Evolutionary conservation across 2,113 vertebrate species (phyloP), one percentile per base, ranked within the genome.

Genomic region (Passer domesticus): DNA sequence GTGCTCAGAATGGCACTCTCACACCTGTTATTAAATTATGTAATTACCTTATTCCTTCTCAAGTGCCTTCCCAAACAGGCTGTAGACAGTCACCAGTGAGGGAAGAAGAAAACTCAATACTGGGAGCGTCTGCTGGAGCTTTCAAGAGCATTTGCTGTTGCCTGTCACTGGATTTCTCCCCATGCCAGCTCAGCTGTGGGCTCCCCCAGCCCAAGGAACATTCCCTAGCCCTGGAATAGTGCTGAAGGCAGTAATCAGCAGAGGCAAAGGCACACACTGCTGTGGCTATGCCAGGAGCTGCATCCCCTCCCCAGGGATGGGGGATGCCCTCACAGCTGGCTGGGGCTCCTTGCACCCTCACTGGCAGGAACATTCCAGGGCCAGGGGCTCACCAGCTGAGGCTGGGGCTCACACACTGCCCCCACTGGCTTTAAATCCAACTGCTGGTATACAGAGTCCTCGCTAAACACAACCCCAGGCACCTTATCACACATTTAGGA

Each of bases 31-130:
- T 96, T 95, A 81, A 83, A 94, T 89, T 93, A 96, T 66, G 74
- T 64, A 95, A 97, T 92, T 89, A 96, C 91, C 95, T 96, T 30
- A 33, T 95, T 95, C 94, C 80, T 62, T 73, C 73, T 90, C 64
- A 83, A 89, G 46, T 67, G 88, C 94, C 10, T 74, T 92, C 92
- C 55, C 90, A 85, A 92, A 55, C 10, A 83, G 79, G 72, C 47
- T 96, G 83, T 3, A 68, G 94, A 92, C 6, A 20, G n/a, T 31
- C 64, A 87, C 31, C 86, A 52, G 9, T 1, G 18, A 47, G 50
- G 46, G 62, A 84, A 62, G 55, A 30, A 64, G 30, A 83, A 59
- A 59, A 37, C 3, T 21, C 24, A 69, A 41, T 0, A 11, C 84
- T 90, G 44, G 30, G 56, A 87, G 46, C 2, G 1, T 41, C 49